Conservation (phyloP, 2,888 invertebrate genomes). For the Xanthostigma xanthostigma region DNA sequence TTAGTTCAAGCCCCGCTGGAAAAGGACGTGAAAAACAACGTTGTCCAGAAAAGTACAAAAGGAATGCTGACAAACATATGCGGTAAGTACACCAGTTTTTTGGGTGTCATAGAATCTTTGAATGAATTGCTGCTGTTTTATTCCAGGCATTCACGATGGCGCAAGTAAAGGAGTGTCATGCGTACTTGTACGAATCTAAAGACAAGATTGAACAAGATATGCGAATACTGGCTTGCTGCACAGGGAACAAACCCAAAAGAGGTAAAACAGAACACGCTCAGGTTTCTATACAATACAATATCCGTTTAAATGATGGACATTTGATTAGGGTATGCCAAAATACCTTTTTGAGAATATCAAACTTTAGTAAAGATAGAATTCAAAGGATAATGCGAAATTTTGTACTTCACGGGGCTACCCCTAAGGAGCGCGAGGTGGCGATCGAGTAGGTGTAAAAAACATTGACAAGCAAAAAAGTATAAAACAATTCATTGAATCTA, state of each 20-base stretch:
- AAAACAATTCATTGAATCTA: conserved; percentile 1
- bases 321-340: conserved; percentile 2
- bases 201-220: conserved; percentile 5
- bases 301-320: too few relatives aligned
- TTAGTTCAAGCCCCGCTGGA: too few relatives aligned
- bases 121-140: too few relatives aligned
- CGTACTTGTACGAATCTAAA: not conserved
- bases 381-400: conserved; percentile 5
- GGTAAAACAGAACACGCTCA: not conserved
- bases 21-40: too few relatives aligned
- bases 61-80: too few relatives aligned
- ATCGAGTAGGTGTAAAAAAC: conserved; percentile 1
- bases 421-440: conserved; percentile 1
- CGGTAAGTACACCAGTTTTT: too few relatives aligned
- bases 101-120: too few relatives aligned
- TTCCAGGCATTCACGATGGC: conserved; percentile 1
- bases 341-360: conserved; percentile 2
- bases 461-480: not conserved
- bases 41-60: too few relatives aligned
- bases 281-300: conserved; percentile 4
- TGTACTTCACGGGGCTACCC: conserved; percentile 1
- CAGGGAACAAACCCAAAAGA: conserved; percentile 3
- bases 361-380: conserved; percentile 2
- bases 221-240: conserved; percentile 2
- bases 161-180: conserved; percentile 4